These are phyloP conservation scores for Ophraella communa DNA, from an alignment of 2,888 invertebrate species.

Conservation along the genomic window DNA sequence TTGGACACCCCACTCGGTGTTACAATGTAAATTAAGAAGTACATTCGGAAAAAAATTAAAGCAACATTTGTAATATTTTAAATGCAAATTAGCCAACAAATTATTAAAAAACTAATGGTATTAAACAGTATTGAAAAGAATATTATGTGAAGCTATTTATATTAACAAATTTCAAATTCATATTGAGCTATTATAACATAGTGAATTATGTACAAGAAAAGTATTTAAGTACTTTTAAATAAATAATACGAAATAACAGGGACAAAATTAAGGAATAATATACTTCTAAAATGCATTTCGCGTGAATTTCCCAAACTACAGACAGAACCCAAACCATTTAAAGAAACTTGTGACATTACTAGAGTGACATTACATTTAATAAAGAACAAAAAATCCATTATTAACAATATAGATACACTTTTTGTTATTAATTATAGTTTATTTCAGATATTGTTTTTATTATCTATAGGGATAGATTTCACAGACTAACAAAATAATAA, in stretches of 20 bases:
- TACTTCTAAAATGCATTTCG: neutral
- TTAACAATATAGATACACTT: too few species aligned
- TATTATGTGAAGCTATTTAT: neutral
- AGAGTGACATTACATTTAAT: too few species aligned
- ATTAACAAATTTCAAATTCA: neutral
- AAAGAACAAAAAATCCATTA: too few species aligned
- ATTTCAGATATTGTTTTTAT: too few species aligned
- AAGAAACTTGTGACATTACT: slow-evolving; percentile 3
- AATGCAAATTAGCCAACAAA: too few species aligned
- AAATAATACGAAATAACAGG: neutral
- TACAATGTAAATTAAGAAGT: neutral
- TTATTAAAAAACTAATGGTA: too few species aligned
- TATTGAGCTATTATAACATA: neutral
- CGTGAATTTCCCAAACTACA: neutral
- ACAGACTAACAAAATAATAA: too few species aligned
- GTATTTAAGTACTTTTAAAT: neutral
- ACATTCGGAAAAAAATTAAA: neutral
- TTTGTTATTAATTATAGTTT: too few species aligned
- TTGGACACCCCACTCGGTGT: too few species aligned
- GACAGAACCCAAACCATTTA: neutral
- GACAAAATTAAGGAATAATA: neutral
- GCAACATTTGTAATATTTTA: too few species aligned
- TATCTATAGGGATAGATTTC: too few species aligned
- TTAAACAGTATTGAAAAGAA: neutral
- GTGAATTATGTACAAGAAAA: neutral